These are phyloP conservation scores for Piaya cayana DNA, from an alignment of 2,113 vertebrate genomes.

Conservation along the genomic window DNA sequence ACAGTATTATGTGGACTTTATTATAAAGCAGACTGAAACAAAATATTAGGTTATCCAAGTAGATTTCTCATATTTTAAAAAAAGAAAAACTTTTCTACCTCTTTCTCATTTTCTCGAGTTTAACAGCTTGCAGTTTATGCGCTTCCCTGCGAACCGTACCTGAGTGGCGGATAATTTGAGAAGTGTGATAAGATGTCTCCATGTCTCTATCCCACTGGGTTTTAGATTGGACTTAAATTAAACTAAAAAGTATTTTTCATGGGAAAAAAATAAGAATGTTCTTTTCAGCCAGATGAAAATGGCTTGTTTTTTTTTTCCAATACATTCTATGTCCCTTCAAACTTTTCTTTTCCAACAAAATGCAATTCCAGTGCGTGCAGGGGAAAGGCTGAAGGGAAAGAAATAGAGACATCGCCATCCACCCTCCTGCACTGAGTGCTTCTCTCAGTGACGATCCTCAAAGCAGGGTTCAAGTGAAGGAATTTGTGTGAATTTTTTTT, in stretches of 20 bases:
- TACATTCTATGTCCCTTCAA: neutral
- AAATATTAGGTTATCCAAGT: neutral
- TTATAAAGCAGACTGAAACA: neutral
- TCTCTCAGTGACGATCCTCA: neutral
- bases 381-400: neutral
- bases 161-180: neutral
- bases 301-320: neutral
- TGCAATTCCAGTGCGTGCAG: neutral
- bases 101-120: neutral
- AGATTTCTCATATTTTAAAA: neutral
- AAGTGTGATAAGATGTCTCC: neutral
- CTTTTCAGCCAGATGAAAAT: neutral
- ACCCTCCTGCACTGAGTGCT: neutral
- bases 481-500: neutral
- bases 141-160: neutral
- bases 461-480: neutral
- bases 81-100: neutral
- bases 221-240: neutral
- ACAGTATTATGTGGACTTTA: neutral
- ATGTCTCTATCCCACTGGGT: neutral
- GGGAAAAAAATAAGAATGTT: neutral
- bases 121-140: neutral
- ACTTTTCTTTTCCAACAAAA: neutral
- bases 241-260: neutral
- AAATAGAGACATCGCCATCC: neutral